Evolutionary conservation across 2,797 vertebrate genomes (phyloP).

Genomic region (Prionace glauca): DNA sequence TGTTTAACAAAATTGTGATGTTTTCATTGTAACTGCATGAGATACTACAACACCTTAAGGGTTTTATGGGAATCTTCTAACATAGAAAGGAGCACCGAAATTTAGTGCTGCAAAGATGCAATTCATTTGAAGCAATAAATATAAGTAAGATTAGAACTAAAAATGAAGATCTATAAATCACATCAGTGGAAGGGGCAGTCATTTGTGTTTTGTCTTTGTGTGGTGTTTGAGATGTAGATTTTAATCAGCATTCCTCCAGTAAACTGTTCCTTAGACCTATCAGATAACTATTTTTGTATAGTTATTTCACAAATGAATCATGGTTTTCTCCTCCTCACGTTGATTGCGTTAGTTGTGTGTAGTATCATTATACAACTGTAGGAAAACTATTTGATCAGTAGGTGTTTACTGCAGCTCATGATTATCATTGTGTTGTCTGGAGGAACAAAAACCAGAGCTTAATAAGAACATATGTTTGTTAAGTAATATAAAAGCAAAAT

Average conservation of each 20-base stretch:
- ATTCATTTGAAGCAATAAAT: conserved; percentile 35
- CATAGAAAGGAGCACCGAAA: background rate
- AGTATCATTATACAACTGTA: background rate
- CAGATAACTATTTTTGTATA: background rate
- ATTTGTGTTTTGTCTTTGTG: conserved; percentile 34
- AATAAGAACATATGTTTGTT: no score
- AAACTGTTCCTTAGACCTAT: conserved; percentile 34
- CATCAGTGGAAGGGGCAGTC: conserved; percentile 5
- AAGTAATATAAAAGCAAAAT: no score
- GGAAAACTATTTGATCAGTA: background rate
- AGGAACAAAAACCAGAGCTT: background rate
- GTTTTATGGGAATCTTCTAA: background rate
- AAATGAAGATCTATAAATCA: conserved; percentile 24
- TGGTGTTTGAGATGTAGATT: conserved; percentile 40
- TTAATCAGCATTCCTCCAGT: conserved; percentile 43
- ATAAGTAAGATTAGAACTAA: conserved; percentile 4
- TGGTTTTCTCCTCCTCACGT: background rate
- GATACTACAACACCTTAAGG: background rate
- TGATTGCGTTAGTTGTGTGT: background rate
- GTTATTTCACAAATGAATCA: background rate
- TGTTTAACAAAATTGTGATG: conserved; percentile 16
- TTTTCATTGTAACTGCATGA: background rate
- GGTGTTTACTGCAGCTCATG: background rate
- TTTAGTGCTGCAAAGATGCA: background rate
- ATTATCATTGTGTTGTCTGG: background rate